phyloP scores from a whole-genome alignment of 23 tunicate genomes.

The Trididemnum clinides region DNA sequence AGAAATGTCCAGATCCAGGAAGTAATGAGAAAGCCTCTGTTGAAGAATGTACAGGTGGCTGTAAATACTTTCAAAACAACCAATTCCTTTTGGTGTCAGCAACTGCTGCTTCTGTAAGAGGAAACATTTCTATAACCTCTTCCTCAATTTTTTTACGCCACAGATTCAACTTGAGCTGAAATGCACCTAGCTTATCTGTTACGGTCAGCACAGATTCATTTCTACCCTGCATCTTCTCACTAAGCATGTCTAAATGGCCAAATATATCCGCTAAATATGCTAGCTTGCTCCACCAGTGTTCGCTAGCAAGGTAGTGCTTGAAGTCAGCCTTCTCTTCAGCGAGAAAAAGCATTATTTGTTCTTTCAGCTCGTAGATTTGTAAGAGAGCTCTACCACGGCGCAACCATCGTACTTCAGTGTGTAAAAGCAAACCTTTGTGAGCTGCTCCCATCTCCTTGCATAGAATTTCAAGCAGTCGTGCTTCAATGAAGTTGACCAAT shows the following conservation, averaged over 20 bases:
- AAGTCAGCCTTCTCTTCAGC: not conserved
- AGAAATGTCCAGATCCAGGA: conserved; percentile 13
- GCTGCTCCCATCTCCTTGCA: conserved; percentile 35
- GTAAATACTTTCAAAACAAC: too few relatives aligned
- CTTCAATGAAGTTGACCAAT: conserved; percentile 23
- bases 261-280: conserved; percentile 19
- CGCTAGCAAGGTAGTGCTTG: not conserved
- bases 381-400: not conserved
- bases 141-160: conserved; percentile 6
- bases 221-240: conserved; percentile 17
- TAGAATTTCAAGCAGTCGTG: not conserved
- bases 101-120: conserved; percentile 32
- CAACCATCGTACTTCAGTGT: conserved; percentile 6
- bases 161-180: conserved; percentile 14
- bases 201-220: conserved; percentile 11
- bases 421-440: not conserved
- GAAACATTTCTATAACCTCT: conserved; percentile 27
- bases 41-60: conserved; percentile 13
- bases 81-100: too few relatives aligned
- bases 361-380: not conserved
- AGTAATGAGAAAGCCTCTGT: conserved; percentile 15
- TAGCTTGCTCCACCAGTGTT: conserved; percentile 28
- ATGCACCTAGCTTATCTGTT: conserved; percentile 24
- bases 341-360: not conserved
- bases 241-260: conserved; percentile 20